Base-by-base conservation (phyloP, 2,113 vertebrate species). In the Cairina moschata region DNA sequence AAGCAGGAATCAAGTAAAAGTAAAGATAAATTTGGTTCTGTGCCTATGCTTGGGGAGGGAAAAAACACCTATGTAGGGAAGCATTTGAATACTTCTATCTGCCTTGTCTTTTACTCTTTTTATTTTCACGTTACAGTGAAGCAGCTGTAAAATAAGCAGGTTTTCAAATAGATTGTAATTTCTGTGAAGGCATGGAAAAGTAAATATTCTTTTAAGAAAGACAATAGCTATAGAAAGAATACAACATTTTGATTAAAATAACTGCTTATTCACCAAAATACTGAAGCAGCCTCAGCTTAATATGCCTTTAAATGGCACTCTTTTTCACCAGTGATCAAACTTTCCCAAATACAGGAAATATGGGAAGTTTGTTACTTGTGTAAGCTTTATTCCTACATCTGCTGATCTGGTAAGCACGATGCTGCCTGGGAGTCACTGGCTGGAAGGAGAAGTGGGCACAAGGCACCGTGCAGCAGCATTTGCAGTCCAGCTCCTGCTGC, bases 341-440 rank as follows among this genome's bases (percentile, higher is more conserved):
- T n/a, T 7, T 32, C 28, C 17, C 1, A 8, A 68, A 56, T 68
- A 58, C 20, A 17, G 18, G 32, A 67, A 34, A 21, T 1, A 14
- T 2, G 40, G 2, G 21, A 59, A 73, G 16, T 81, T 5, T 68
- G 2, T 52, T 59, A 3, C 66, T 80, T 88, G 8, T 58, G 1
- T 38, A 16, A 32, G 38, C 10, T 2, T 3, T 17, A 28, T 63
- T 25, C 11, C 18, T 58, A 55, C 9, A 55, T 34, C 9, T 68
- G 1, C 25, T 31, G 4, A 11, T 29, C 46, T 34, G 3, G 0
- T 18, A 15, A 54, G 13, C 32, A 11, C 31, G 12, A 3, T 13
- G 2, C 15, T 13, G 6, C 3, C 0, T 4, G 50, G 59, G 44
- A n/a, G 10, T 76, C 46, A 1, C 38, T 0, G 0, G 25, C 13